Evolutionary conservation across 2,888 invertebrate genomes (phyloP), one percentile per base, ranked within the genome.

Genomic region (Lasioglossum marginatum): DNA sequence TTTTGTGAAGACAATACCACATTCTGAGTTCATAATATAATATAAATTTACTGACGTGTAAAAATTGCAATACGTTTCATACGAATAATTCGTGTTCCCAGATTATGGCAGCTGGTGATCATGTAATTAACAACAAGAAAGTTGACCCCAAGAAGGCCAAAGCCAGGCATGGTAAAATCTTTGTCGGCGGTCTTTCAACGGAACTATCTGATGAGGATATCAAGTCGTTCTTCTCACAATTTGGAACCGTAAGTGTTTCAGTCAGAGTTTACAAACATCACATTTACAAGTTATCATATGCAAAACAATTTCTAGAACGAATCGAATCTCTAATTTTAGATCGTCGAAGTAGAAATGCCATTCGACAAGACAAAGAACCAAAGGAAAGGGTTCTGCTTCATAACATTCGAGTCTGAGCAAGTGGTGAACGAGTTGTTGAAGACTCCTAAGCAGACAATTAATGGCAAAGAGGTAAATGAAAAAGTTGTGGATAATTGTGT

Each of bases 331-430:
- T 79, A 48, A 23, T 85, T 96, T 27, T 95, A 99, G 99, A 98
- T 99, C 93, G 97, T 98, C 87, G 98, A 99, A 93, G 97, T 99
- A 82, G 99, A 99, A 96, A 98, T 99, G 97, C 99, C 99, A 83
- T 99, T 98, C 94, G 99, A 99, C 95, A 99, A 99, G 96, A 97
- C 98, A 95, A 99, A 99, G 97, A 99, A 98, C 95, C 98, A 99
- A 95, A 97, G 99, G 93, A 98, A 99, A 96, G 98, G 98, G 86
- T 99, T 99, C 96, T 99, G 99, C 95, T 99, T 99, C 95, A 98
- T 99, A 95, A 99, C 99, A 90, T 99, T 99, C 94, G 99, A 99
- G 95, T 98, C 98, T 48, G 99, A 99, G 95, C 98, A 98, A 95
- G 98, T 98, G 79, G 99, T 99, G 48, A 98, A 98, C 93, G 98